Conservation (phyloP, 2,888 invertebrate genomes). For the Rotaria macrura region DNA sequence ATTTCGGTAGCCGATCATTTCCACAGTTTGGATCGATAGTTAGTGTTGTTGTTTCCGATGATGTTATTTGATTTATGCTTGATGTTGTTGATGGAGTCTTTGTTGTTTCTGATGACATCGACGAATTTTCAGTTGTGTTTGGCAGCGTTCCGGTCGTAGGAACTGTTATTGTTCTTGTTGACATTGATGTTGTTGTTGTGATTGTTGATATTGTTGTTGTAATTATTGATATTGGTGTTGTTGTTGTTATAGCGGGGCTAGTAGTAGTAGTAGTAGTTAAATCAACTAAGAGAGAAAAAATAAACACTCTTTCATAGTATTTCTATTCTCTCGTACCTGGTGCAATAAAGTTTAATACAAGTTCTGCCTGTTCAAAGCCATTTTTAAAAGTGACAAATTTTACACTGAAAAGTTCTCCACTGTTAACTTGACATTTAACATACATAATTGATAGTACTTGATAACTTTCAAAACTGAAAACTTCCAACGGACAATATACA, state of each 20-base stretch:
- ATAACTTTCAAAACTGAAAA: neutral
- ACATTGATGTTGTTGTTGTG: neutral
- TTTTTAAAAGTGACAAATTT: neutral
- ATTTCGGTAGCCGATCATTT: no score
- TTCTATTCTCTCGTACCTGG: neutral
- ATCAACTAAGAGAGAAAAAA: neutral
- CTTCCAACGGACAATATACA: neutral
- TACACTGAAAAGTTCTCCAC: neutral
- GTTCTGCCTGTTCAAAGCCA: neutral
- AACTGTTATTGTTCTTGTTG: neutral
- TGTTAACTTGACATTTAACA: neutral
- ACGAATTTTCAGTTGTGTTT: no score
- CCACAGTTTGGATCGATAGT: neutral
- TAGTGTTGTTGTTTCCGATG: no score
- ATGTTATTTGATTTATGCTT: neutral
- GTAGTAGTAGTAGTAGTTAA: neutral
- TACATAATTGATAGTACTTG: neutral
- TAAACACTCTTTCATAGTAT: neutral
- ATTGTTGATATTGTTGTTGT: neutral
- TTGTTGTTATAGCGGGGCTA: no score
- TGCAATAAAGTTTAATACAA: neutral
- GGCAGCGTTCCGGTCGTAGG: neutral
- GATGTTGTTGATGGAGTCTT: neutral
- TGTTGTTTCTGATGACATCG: neutral
- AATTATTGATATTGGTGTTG: neutral